A percentile compares a stretch with the other conserved stretches of the same genome.
These are phyloP conservation scores for Branchellion lobata DNA, from an alignment of 2,888 invertebrate species.

Conservation along the genomic window DNA sequence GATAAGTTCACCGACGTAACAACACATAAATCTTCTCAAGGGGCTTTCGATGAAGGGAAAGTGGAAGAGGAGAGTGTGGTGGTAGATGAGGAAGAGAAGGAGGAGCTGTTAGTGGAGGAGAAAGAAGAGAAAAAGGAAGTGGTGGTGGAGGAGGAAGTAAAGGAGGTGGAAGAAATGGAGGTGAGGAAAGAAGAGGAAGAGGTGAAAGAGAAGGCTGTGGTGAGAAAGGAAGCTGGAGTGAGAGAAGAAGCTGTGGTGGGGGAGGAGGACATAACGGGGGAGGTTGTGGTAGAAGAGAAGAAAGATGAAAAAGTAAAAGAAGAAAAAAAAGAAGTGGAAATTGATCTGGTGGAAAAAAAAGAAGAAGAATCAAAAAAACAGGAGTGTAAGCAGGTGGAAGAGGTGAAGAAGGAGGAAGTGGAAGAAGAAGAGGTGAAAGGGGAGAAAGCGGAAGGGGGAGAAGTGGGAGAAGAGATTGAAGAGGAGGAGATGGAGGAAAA, in stretches of 20 bases:
- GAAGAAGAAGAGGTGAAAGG: conserved; percentile 45
- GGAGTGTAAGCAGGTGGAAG: not conserved
- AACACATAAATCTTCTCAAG: too few species aligned
- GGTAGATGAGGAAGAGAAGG: too few species aligned
- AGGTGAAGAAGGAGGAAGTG: conserved; percentile 63
- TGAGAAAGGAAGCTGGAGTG: conserved; percentile 63
- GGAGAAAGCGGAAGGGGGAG: not conserved
- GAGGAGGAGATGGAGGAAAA: too few species aligned
- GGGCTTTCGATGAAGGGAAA: conserved; percentile 35
- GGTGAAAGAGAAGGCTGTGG: not conserved
- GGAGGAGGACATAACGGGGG: not conserved
- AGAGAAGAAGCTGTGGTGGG: conserved; percentile 45
- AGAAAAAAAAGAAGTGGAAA: conserved; percentile 54
- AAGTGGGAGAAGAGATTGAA: too few species aligned
- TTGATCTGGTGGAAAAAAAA: conserved; percentile 64
- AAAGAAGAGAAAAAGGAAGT: not conserved
- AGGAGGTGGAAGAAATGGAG: too few species aligned
- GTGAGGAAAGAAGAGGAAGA: conserved; percentile 10
- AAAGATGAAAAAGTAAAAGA: not conserved
- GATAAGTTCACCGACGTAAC: not conserved
- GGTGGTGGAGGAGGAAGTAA: conserved; percentile 14
- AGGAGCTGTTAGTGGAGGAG: conserved; percentile 39
- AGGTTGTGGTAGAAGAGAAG: not conserved
- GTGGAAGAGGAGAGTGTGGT: conserved; percentile 48
- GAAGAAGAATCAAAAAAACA: conserved; percentile 56